Base-by-base conservation (phyloP, 2,888 invertebrate genomes). In the Agrotis puta region DNA sequence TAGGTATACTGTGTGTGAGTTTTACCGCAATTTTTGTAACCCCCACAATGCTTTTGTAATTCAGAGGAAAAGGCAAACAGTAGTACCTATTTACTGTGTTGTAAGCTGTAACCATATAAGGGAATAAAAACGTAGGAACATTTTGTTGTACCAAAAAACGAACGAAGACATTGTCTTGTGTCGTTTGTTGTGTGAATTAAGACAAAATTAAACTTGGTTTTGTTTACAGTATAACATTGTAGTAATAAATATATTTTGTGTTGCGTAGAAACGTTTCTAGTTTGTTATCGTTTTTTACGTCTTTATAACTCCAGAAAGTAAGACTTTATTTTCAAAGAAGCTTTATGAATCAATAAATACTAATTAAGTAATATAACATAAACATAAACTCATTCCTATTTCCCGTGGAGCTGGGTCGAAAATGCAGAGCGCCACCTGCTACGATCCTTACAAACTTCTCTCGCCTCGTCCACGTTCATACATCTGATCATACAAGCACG, bases 1-100 rank as follows among this genome's bases (percentile, higher is more conserved):
- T 39, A 11, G 9, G 11, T 79, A 39, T 59, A 78, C 50, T 7
- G 39, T 64, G 48, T 56, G 11, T 48, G 64, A 45, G 64, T 72
- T 57, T 62, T 56, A 62, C 56, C 45, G 64, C 61, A 58, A 74
- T 80, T 80, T 80, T 69, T 62, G 33, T 64, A 64, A 62, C 61
- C 24, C 53, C 51, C 39, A 56, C 43, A 62, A 58, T 20, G 57
- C 62, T 69, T 69, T 39, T 39, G 69, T 61, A 48, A 79, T 75
- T 64, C 51, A 22, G 43, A 62, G 39, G 11, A 24, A 62, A 64
- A 33, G 20, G 57, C 43, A 64, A 64, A 74, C 53, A 57, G 2
- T 51, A 56, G 11, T 59, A 51, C 22, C 7, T 56, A 56, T n/a
- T 33, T 33, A 33, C 33, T n/a, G 16, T 3, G 43, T 14, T 48